phyloP scores from a whole-genome alignment of 2,113 vertebrate genomes.

The Saiga tatarica region DNA sequence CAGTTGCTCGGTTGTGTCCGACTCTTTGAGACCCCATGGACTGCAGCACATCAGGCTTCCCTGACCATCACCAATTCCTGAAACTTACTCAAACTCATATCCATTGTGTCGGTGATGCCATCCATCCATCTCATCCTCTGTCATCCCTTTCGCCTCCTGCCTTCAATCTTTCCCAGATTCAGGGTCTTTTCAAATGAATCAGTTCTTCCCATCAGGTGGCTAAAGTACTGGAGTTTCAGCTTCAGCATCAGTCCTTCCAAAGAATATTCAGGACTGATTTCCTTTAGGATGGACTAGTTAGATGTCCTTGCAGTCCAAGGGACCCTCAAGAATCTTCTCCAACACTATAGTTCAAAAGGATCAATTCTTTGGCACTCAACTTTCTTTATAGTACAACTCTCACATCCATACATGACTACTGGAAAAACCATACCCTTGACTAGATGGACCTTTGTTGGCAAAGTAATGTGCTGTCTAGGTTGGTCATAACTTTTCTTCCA shows the following conservation, averaged over 20 bases:
- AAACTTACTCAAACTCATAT: background rate
- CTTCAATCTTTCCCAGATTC: background rate
- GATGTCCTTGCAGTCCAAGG: background rate
- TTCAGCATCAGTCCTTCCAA: background rate
- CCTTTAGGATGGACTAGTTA: background rate
- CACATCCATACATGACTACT: too few relatives aligned
- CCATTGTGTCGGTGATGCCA: background rate
- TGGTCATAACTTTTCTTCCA: too few relatives aligned
- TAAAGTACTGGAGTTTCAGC: background rate
- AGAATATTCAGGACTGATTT: background rate
- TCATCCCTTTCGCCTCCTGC: background rate
- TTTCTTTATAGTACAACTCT: too few relatives aligned
- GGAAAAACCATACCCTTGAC: too few relatives aligned
- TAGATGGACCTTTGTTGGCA: too few relatives aligned
- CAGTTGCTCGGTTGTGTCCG: background rate
- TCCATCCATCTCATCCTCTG: background rate
- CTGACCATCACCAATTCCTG: background rate
- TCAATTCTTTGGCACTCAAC: too few relatives aligned
- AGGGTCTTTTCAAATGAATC: background rate
- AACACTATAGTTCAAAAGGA: background rate
- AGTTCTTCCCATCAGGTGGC: background rate
- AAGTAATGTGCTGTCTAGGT: too few relatives aligned
- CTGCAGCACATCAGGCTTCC: background rate
- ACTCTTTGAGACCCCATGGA: background rate
- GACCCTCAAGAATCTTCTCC: background rate